Evolutionary conservation across 2,113 vertebrate genomes (phyloP), one percentile per base, ranked within the genome.

Genomic region (Thalassarche chlororhynchos): DNA sequence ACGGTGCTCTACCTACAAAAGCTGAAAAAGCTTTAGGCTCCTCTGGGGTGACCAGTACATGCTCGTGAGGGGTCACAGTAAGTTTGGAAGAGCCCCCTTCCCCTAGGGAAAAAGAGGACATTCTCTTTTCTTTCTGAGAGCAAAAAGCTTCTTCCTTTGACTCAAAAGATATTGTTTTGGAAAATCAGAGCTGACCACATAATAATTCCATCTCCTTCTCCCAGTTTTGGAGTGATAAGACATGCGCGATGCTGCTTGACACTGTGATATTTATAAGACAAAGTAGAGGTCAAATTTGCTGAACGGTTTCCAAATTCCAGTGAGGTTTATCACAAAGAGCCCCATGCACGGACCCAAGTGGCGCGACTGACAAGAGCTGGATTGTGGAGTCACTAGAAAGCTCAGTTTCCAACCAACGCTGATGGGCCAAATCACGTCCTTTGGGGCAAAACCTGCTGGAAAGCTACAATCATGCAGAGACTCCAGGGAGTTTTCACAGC

Each of bases 211-310:
- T 88, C 68, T 92, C 77, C 81, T 96, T 84, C 93, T 87, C 80
- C 68, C 75, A 10, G 3, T 77, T 97, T 66, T 66, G 68, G 81
- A 95, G 89, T 38, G 78, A 89, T 93, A 92, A 94, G 94, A 87
- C 86, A 97, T 82, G 88, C 31, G 34, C 9, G 57, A 94, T 94
- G 84, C 49, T 96, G 91, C 80, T 88, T 94, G 92, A 97, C 96
- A 96, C 84, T 96, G 86, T 96, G 96, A 94, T 97, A 97, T 98
- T 98, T 98, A 44, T 93, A 97, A 95, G 93, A 97, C 81, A 97
- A 97, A 96, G 94, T 12, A 96, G 94, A 97, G 97, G 96, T 97
- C 95, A 97, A 87, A 95, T 93, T 86, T 97, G 93, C 90, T 97
- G 97, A 97, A 97, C 9, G 38, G 89, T 96, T 96, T 97, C 95